These are phyloP conservation scores for Drosophila seguyi DNA, from an alignment of 1,140 invertebrate genomes.

Conservation along the genomic window DNA sequence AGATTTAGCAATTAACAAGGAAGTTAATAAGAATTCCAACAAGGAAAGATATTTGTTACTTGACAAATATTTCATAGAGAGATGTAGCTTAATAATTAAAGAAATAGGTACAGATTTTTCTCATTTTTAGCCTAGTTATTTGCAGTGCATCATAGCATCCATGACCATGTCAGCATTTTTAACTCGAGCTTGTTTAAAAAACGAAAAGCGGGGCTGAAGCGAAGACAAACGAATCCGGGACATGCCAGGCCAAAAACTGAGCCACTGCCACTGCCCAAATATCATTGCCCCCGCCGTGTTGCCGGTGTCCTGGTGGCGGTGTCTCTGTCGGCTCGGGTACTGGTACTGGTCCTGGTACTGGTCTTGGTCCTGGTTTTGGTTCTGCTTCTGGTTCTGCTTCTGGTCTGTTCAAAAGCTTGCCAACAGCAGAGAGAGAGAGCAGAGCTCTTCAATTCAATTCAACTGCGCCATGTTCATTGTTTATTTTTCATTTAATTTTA, in stretches of 20 bases:
- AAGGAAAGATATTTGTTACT: not conserved
- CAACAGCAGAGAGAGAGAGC: conserved; percentile 19
- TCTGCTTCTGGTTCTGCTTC: not conserved
- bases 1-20: not conserved
- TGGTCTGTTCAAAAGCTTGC: conserved; percentile 24
- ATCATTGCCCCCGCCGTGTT: conserved; percentile 9
- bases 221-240: conserved; percentile 59
- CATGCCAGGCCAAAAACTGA: conserved; percentile 48
- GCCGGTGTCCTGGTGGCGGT: not conserved
- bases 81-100: not conserved
- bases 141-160: conserved; percentile 5
- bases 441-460: conserved; percentile 79
- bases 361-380: not conserved
- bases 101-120: not conserved
- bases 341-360: not conserved
- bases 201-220: conserved; percentile 61
- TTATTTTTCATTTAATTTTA: conserved; percentile 84
- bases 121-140: not conserved
- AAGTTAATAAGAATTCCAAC: not conserved
- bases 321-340: not conserved
- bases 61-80: not conserved
- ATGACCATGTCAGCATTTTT: conserved; percentile 78
- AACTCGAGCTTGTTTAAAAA: conserved; percentile 71
- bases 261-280: conserved; percentile 50
- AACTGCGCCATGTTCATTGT: conserved; percentile 77